These are phyloP conservation scores for Tyrannus savana DNA, from an alignment of 2,113 vertebrate genomes.

Conservation along the genomic window DNA sequence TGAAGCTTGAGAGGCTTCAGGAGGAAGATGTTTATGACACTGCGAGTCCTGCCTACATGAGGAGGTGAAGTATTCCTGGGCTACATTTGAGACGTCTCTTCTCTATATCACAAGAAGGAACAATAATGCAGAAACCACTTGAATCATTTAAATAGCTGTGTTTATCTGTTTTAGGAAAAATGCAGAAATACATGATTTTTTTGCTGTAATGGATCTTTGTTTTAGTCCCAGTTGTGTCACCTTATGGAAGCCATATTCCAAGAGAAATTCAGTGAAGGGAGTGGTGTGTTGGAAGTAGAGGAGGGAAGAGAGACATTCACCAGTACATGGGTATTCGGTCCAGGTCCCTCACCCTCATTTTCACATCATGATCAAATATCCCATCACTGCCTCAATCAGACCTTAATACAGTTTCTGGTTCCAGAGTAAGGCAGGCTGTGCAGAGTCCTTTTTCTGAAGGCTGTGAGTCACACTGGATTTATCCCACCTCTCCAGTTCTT, in stretches of 20 bases:
- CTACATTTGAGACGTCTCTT: background rate
- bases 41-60: background rate
- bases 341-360: background rate
- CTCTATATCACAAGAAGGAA: background rate
- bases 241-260: background rate
- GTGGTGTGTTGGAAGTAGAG: background rate
- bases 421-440: background rate
- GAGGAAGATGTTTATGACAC: background rate
- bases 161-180: background rate
- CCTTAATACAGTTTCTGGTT: background rate
- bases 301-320: background rate
- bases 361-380: background rate
- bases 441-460: background rate
- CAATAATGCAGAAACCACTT: background rate
- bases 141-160: no score
- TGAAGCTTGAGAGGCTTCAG: background rate
- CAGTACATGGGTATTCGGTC: background rate
- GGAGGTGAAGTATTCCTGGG: background rate
- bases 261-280: background rate
- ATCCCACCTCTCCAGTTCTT: background rate
- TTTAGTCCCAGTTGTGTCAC: background rate
- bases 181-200: background rate
- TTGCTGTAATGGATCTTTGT: background rate
- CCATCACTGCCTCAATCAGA: background rate
- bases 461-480: background rate